Evolutionary conservation across 2,113 vertebrate genomes (phyloP), one percentile per base, ranked within the genome.

Genomic region (Ciconia stormi): DNA sequence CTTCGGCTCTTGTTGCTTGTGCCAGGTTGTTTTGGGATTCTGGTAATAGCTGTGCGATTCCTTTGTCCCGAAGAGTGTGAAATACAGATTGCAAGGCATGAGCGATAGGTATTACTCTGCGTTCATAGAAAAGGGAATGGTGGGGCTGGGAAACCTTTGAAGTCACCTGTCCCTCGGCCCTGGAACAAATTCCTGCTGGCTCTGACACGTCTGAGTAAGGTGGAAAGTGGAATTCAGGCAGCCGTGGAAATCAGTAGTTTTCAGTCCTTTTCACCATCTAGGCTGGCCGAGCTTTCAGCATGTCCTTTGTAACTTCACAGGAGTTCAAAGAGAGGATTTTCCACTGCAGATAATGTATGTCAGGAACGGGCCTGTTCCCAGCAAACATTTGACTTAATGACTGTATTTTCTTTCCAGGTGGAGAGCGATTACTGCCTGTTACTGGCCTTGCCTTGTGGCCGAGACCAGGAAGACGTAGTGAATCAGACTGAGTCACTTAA

Each of bases 341-440:
- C 11, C 58, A 7, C 20, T 4, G 16, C 2, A 4, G 70, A 3
- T 44, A 23, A 9, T 2, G 32, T 13, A 1, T 27, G 38, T n/a
- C 74, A 44, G 56, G 82, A 71, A 16, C 1, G 6, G 32, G 55
- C 67, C 63, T 15, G 7, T 82, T 59, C 70, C 34, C 8, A 49
- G 53, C 59, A 16, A 30, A 27, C 2, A 0, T 27, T 6, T 27
- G 34, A 34, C 34, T 17, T 26, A 9, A 40, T 50, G 18, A 5
- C 29, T 32, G 13, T 78, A 5, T 81, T 80, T 55, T 56, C n/a
- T 42, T 85, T 38, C 36, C 96, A 99, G 99, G 98, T 99, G 98
- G 99, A 99, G 97, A 99, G 98, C 32, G 99, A 99, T 95, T 99
- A 99, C 98, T 99, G 99, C 98, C 98, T 99, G 93, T 92, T 99